phyloP scores from a whole-genome alignment of 2,113 vertebrate genomes.

The Alligator sinensis region DNA sequence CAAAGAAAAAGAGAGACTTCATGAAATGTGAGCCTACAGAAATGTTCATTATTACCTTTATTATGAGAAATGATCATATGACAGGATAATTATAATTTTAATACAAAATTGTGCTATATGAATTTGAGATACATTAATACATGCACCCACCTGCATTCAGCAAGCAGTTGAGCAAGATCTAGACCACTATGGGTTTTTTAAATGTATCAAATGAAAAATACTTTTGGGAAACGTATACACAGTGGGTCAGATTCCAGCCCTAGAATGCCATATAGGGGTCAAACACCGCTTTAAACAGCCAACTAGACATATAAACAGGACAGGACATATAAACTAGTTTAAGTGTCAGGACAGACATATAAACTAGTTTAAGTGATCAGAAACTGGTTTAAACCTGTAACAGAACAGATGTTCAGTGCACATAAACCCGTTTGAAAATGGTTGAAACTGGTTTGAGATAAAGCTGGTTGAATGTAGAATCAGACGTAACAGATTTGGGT shows the following conservation, averaged over 20 bases:
- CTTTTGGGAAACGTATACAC: neutral
- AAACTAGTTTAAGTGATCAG: too few species aligned
- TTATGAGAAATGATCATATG: neutral
- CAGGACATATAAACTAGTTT: too few species aligned
- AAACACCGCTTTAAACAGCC: neutral
- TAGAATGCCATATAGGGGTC: neutral
- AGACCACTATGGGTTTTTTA: neutral
- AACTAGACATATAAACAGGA: neutral
- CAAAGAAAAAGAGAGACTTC: conserved; percentile 17
- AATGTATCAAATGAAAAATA: neutral
- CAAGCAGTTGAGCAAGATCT: neutral
- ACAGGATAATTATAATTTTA: neutral
- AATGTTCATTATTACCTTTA: conserved; percentile 11
- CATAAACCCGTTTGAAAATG: too few species aligned
- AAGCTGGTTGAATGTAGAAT: too few species aligned
- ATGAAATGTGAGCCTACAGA: neutral
- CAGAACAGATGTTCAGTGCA: too few species aligned
- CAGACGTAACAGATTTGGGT: too few species aligned
- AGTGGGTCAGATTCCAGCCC: neutral
- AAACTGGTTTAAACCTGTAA: too few species aligned
- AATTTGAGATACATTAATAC: neutral
- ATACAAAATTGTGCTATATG: neutral
- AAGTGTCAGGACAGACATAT: too few species aligned
- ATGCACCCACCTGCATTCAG: neutral
- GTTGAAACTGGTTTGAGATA: too few species aligned